phyloP scores from a whole-genome alignment of 2,888 invertebrate species.

The Spilarctia lutea region DNA sequence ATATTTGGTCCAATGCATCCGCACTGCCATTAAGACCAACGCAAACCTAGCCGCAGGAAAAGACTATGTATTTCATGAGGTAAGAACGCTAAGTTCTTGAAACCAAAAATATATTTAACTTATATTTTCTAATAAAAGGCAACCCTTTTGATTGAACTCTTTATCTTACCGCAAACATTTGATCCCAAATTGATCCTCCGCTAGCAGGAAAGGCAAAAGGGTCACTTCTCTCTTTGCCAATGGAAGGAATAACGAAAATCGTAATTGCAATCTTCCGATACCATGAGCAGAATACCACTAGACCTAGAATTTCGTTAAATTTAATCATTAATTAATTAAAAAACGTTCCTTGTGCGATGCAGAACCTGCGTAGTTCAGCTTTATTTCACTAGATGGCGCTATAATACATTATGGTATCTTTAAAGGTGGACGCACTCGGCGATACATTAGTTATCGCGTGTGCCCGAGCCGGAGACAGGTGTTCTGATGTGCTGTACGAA shows the following conservation, averaged over 20 bases:
- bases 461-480: slow-evolving; percentile 72
- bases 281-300: no score
- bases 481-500: slow-evolving; percentile 61
- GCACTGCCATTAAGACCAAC: slow-evolving; percentile 52
- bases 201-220: no score
- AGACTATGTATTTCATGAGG: slow-evolving; percentile 73
- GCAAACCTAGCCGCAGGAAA: slow-evolving; percentile 40
- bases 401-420: slow-evolving; percentile 1
- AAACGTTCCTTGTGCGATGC: background rate
- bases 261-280: no score
- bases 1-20: slow-evolving; percentile 69
- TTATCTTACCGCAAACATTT: no score
- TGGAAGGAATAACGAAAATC: no score
- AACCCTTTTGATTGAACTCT: no score
- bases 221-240: no score
- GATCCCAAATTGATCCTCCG: no score
- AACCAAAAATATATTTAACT: background rate
- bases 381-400: background rate
- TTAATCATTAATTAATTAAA: no score
- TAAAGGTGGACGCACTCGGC: slow-evolving; percentile 72
- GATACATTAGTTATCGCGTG: slow-evolving; percentile 73
- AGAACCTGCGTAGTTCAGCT: background rate
- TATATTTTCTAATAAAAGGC: no score
- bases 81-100: slow-evolving; percentile 34
- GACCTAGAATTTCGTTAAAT: no score